phyloP scores from a whole-genome alignment of 2,113 vertebrate species.

The Lipophrys pholis region DNA sequence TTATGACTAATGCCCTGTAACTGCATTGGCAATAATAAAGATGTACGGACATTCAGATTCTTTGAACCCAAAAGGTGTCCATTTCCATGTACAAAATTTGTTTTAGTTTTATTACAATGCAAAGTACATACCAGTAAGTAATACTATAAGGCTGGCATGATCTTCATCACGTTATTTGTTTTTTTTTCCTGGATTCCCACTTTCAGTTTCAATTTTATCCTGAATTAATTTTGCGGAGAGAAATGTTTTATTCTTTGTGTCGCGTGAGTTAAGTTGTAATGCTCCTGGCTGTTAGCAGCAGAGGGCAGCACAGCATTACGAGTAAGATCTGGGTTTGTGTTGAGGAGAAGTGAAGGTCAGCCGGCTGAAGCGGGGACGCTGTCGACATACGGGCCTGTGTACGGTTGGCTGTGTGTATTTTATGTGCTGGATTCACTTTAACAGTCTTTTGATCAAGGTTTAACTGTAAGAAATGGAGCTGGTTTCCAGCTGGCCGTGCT shows the following conservation, averaged over 20 bases:
- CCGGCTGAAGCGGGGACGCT: not conserved
- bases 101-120: too few species aligned
- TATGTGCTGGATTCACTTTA: conserved; percentile 23
- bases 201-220: not conserved
- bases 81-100: too few species aligned
- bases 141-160: not conserved
- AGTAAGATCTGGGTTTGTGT: not conserved
- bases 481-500: conserved; percentile 13
- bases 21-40: too few species aligned
- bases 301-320: conserved; percentile 69
- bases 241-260: not conserved
- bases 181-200: too few species aligned
- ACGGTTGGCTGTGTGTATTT: conserved; percentile 28
- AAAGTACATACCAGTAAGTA: too few species aligned
- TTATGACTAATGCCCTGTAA: too few species aligned
- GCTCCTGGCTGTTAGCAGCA: conserved; percentile 43
- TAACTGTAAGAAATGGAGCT: conserved; percentile 37
- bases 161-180: not conserved
- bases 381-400: conserved; percentile 24
- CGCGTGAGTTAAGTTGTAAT: not conserved
- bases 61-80: too few species aligned
- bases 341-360: conserved; percentile 30
- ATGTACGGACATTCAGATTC: too few species aligned
- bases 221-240: not conserved
- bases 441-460: conserved; percentile 42